Evolutionary conservation across 2,797 vertebrate genomes (phyloP).

Genomic region (Pogoniulus pusillus): DNA sequence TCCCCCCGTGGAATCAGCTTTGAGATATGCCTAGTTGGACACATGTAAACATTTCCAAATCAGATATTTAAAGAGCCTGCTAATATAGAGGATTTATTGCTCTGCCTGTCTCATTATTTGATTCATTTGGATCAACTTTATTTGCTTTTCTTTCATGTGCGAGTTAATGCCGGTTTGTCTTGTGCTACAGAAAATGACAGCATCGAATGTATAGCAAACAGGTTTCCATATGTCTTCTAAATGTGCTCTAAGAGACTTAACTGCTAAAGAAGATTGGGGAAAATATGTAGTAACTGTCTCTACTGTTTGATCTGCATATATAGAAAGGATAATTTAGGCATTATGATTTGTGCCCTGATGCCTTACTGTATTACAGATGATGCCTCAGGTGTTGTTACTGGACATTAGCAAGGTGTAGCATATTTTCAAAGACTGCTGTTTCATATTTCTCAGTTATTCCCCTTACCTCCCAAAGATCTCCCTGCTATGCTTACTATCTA

Average conservation of each 20-base stretch:
- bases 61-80: not conserved
- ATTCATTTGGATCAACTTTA: not conserved
- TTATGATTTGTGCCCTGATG: not conserved
- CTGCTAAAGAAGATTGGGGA: not conserved
- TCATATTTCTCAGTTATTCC: conserved; percentile 22
- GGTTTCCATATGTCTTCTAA: conserved; percentile 18
- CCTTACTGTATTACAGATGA: not conserved
- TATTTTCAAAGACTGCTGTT: conserved; percentile 22
- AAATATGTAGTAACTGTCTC: not conserved
- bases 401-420: not conserved
- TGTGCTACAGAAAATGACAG: not conserved
- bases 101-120: not conserved
- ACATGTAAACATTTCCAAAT: conserved; percentile 9
- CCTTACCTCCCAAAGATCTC: not conserved
- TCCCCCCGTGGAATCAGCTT: not conserved
- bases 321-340: not conserved
- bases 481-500: not conserved
- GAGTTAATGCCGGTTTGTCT: not conserved
- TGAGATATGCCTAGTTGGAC: not conserved
- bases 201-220: not conserved
- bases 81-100: conserved; percentile 3
- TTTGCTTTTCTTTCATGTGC: conserved; percentile 32
- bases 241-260: not conserved
- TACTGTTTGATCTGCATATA: conserved; percentile 4
- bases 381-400: not conserved